These are phyloP conservation scores for Odontothrips loti DNA, from an alignment of 2,888 invertebrate species.

Conservation along the genomic window DNA sequence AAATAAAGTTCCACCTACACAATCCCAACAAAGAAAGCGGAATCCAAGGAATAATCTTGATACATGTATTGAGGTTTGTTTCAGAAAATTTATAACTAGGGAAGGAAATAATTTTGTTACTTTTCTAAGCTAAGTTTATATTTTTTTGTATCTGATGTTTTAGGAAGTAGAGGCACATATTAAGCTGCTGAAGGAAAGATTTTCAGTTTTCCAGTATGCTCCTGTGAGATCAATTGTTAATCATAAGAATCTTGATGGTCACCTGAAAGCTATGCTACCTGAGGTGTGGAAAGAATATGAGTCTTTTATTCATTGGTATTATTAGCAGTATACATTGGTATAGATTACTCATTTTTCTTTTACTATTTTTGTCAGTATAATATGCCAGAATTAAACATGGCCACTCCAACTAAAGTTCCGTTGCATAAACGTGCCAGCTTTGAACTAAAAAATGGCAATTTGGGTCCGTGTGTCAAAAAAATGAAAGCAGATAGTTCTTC, in stretches of 20 bases:
- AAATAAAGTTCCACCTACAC: slow-evolving; percentile 45
- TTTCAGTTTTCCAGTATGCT: slow-evolving; percentile 69
- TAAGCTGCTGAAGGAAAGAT: slow-evolving; percentile 63
- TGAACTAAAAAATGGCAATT: neutral
- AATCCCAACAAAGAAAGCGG: slow-evolving; percentile 43
- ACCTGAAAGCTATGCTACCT: slow-evolving; percentile 63
- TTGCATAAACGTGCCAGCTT: neutral
- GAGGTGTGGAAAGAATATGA: slow-evolving; percentile 35
- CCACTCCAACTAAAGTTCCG: neutral
- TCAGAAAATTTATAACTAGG: slow-evolving; percentile 28
- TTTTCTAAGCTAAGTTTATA: neutral
- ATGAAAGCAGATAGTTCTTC: slow-evolving; percentile 8
- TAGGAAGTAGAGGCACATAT: slow-evolving; percentile 75
- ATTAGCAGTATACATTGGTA: neutral
- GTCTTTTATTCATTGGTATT: neutral
- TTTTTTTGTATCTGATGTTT: slow-evolving; percentile 37
- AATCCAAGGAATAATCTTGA: slow-evolving; percentile 57
- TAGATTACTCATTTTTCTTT: neutral
- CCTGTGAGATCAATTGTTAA: slow-evolving; percentile 65
- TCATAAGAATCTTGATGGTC: slow-evolving; percentile 56
- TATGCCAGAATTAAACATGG: neutral
- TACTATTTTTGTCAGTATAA: neutral
- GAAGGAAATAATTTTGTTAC: slow-evolving; percentile 29
- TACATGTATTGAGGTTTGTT: slow-evolving; percentile 55
- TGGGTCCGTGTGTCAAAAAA: neutral